Evolutionary conservation across 2,888 invertebrate species (phyloP), one percentile per base, ranked within the genome.

Genomic region (Panopea generosa): DNA sequence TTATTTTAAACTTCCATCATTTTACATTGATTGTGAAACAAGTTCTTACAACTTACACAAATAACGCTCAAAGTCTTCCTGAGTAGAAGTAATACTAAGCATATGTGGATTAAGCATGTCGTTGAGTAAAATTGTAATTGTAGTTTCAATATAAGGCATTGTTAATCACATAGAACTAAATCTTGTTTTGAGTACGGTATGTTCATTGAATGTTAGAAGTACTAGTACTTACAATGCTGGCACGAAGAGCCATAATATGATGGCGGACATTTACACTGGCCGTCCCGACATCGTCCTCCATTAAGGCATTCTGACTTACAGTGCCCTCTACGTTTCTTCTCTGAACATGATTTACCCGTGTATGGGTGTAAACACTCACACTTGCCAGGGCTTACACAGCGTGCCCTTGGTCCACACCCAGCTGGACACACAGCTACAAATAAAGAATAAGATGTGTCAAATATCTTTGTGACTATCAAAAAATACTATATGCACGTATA

Each of bases 311-410:
- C 73, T 20, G 75, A 71, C 33, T 80, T 79, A 81, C 90, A 90
- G 3, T 43, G 47, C 29, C 72, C 73, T 57, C 68, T 61, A n/a
- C 56, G 61, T 47, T 61, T 68, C 61, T 87, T 87, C 66, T 82
- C 77, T n/a, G 84, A 59, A 74, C 90, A 90, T 45, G 81, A 71
- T 59, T 76, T 78, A 7, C 90, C 90, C 43, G 77, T 77, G 79
- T 87, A 89, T 38, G 91, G 91, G 16, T 77, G 70, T 27, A 87
- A 78, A 79, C 92, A 92, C 38, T 85, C 84, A 74, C 92, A 92
- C 73, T 86, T 85, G 43, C 87, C 89, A 6, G 91, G 91, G 60
- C 85, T 84, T 47, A 90, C 79, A 77, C 92, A 92, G 26, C 69
- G 69, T 4, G 89, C 89, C 56, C 89, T 87, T 22, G 74, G 70